Percentiles rank a stretch among this genome's conserved stretches.
Evolutionary conservation across 2,113 vertebrate genomes (phyloP).

Genomic region (Stegastes partitus): DNA sequence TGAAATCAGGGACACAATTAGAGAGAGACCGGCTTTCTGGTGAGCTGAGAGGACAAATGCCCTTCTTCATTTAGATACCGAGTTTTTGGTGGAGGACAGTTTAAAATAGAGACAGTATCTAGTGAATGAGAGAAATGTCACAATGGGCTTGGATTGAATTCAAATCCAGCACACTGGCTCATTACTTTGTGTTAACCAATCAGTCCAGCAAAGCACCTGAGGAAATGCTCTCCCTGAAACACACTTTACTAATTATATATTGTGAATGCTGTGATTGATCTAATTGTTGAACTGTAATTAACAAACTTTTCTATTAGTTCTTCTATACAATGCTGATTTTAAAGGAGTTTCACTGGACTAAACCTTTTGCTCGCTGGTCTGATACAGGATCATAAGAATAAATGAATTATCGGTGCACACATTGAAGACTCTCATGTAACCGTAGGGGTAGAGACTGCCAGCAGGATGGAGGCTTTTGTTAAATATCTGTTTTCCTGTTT

Average conservation of each 20-base stretch:
- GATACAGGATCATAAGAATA: no score
- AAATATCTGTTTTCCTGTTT: no score
- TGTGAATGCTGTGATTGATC: background rate
- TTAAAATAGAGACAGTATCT: background rate
- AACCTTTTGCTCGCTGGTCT: no score
- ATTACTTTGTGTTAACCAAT: background rate
- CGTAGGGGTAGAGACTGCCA: no score
- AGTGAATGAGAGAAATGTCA: background rate
- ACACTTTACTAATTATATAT: background rate
- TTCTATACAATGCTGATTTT: background rate
- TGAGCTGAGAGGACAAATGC: slow-evolving; percentile 3
- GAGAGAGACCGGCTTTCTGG: background rate
- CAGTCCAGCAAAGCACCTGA: background rate
- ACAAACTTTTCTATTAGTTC: background rate
- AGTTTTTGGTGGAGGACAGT: background rate
- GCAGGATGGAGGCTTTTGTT: no score
- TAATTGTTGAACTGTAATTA: background rate
- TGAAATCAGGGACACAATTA: slow-evolving; percentile 24
- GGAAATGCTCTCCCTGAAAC: background rate
- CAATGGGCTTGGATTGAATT: background rate
- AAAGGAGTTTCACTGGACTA: background rate
- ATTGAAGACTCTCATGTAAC: background rate
- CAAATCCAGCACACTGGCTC: background rate
- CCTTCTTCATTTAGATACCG: slow-evolving; percentile 2
- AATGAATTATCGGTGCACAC: background rate